Conservation (phyloP, 92 coral and sea anemone genomes). For the Paramuricea clavata region DNA sequence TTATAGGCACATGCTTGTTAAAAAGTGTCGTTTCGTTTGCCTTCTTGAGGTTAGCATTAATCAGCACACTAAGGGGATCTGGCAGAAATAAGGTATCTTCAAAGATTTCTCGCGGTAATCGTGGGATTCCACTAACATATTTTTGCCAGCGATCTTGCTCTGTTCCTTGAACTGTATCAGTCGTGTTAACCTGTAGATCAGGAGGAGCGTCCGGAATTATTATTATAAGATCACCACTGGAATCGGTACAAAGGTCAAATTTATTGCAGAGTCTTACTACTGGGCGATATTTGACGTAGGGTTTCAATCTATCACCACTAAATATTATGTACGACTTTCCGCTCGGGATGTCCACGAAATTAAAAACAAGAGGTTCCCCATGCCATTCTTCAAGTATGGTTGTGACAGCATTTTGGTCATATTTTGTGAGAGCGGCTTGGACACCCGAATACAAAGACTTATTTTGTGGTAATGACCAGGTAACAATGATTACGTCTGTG, state of each 20-base stretch:
- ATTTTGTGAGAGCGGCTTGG: constrained; percentile 79
- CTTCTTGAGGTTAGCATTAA: constrained; percentile 50
- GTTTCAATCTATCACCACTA: constrained; percentile 63
- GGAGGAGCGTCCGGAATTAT: constrained; percentile 85
- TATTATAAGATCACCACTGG: constrained; percentile 80
- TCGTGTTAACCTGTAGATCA: constrained; percentile 56
- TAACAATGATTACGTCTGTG: constrained; percentile 75
- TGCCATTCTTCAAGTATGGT: constrained; percentile 70
- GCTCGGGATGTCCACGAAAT: constrained; percentile 77
- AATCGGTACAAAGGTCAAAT: constrained; percentile 75
- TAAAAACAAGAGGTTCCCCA: constrained; percentile 83
- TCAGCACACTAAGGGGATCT: constrained; percentile 59
- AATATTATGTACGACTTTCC: constrained; percentile 74
- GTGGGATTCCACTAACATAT: constrained; percentile 72
- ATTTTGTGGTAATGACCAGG: constrained; percentile 73
- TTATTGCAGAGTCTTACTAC: constrained; percentile 82
- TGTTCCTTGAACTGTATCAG: constrained; percentile 71
- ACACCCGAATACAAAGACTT: constrained; percentile 82
- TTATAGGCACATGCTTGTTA: constrained; percentile 74
- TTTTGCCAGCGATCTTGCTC: constrained; percentile 89
- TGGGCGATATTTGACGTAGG: constrained; percentile 83
- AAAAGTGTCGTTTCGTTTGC: constrained; percentile 60
- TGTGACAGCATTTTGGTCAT: constrained; percentile 60
- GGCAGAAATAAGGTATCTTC: constrained; percentile 77
- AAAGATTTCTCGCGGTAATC: constrained; percentile 58